These are phyloP conservation scores for Echinarachnius parma DNA, from an alignment of 53 echinoderm and acorn worm genomes.

Conservation along the genomic window DNA sequence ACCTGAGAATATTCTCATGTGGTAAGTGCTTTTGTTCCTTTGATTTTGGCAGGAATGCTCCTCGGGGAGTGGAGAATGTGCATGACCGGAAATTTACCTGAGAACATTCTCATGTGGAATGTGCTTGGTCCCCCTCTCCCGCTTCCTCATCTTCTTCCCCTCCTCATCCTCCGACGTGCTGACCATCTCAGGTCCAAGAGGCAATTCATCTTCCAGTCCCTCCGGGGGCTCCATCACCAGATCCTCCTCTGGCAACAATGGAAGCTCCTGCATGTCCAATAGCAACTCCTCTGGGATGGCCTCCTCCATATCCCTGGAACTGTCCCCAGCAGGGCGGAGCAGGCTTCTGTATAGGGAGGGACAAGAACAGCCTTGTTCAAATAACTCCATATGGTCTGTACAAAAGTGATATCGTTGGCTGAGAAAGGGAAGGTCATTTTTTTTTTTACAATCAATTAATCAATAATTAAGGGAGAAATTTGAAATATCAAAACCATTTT, in stretches of 20 bases:
- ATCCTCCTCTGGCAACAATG: constrained; percentile 48
- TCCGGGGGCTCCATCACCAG: constrained; percentile 17
- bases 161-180: constrained; percentile 60
- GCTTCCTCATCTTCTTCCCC: constrained; percentile 10
- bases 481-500: no score
- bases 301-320: constrained; percentile 38
- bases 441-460: no score
- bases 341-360: constrained; percentile 16
- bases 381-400: no score
- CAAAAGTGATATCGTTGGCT: no score
- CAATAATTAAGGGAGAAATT: no score
- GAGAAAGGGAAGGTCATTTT: no score
- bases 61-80: no score
- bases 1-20: no score
- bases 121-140: neutral
- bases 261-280: constrained; percentile 37
- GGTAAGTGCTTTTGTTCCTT: no score
- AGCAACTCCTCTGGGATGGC: constrained; percentile 38
- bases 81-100: no score
- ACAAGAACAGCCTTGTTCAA: no score
- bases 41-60: no score
- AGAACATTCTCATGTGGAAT: constrained; percentile 47
- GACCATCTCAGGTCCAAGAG: constrained; percentile 10
- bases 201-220: constrained; percentile 11
- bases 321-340: constrained; percentile 29